Evolutionary conservation across 92 coral and sea anemone genomes (phyloP).

Genomic region (Pocillopora grandis): DNA sequence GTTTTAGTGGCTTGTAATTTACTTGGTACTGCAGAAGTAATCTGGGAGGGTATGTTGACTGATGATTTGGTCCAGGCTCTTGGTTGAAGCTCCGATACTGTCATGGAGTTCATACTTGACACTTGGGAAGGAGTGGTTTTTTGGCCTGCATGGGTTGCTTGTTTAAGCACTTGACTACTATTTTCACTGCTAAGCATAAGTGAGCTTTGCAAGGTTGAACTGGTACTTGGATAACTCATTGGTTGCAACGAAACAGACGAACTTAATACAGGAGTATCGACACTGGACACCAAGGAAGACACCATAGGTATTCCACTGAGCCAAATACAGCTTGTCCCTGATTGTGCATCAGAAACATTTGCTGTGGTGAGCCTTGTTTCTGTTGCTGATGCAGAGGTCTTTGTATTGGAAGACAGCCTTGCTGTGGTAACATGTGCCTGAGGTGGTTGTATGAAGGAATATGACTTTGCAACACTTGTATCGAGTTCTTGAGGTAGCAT

Average conservation of each 20-base stretch:
- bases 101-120: not conserved
- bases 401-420: not conserved
- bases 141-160: not conserved
- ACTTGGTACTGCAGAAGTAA: not conserved
- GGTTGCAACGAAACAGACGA: not conserved
- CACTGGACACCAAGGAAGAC: not conserved
- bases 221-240: not conserved
- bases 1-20: not conserved
- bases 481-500: slow-evolving; percentile 15
- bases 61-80: not conserved
- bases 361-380: not conserved
- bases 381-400: slow-evolving; percentile 10
- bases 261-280: not conserved
- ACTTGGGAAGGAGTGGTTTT: not conserved
- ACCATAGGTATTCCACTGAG: not conserved
- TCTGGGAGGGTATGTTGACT: not conserved
- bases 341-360: not conserved
- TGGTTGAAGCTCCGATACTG: not conserved
- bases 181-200: not conserved
- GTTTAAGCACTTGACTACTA: not conserved
- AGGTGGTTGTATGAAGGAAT: slow-evolving; percentile 1
- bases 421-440: not conserved
- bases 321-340: not conserved
- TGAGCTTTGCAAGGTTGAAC: not conserved
- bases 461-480: slow-evolving; percentile 7